Base-by-base conservation (phyloP, 2,888 invertebrate genomes). In the Leptinotarsa peninsularis region DNA sequence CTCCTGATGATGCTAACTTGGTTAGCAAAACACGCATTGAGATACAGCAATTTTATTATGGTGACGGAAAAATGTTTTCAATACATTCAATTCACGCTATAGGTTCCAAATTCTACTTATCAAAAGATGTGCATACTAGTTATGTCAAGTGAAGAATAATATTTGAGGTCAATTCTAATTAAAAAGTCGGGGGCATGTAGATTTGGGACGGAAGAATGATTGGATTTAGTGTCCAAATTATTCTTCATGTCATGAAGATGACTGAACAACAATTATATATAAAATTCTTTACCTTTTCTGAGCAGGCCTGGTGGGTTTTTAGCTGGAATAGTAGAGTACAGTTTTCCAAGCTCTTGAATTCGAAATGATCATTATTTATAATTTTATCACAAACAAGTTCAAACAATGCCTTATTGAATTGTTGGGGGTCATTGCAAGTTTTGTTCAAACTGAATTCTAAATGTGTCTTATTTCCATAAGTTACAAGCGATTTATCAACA, bases 341-440 rank as follows among this genome's bases (percentile, higher is more conserved):
- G 17, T 70, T 70, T 49, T 70, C 49, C 56, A 70, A 49, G 4
- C 33, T 15, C 21, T 58, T 70, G 15, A 70, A 50, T 17, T 58
- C 70, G 15, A 58, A 70, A 58, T 70, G 70, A 5, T 70, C 70
- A 70, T 70, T 70, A 58, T 70, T 49, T 15, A 49, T 0, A 17
- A 70, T 70, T 70, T 18, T 27, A 18, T 70, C 70, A 23, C 70
- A 70, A 49, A 50, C 58, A 15, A 70, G 70, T 49, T 70, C 58
- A 27, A 70, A 70, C 17, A 60, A 17, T 21, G 49, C 54, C 58
- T 70, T 70, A 70, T 70, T 60, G 49, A 70, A 70, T 7, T 70
- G 18, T 15, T 70, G 23, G 10, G 27, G 7, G 23, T 52, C 17
- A 49, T 3, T 43, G 21, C 70, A 70, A 13, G 49, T 43, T 58